Evolutionary conservation across 2,888 invertebrate species (phyloP).

Genomic region (Strigamia crassipes): DNA sequence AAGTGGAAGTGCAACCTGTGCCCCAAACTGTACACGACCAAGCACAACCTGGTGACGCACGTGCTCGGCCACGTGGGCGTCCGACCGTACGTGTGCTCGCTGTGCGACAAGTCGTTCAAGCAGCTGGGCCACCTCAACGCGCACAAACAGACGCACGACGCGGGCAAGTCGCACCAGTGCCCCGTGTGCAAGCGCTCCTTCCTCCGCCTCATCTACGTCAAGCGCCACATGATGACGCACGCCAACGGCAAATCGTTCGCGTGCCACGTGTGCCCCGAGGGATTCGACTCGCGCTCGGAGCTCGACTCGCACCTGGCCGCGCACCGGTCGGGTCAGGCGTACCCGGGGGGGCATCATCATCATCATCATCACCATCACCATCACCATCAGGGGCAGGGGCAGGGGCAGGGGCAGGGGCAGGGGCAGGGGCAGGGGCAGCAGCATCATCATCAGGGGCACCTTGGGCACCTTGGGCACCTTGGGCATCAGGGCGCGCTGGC

Average conservation of each 20-base stretch:
- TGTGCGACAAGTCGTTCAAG: constrained; percentile 59
- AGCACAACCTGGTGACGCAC: constrained; percentile 59
- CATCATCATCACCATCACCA: no score
- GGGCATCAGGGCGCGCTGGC: no score
- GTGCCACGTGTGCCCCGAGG: constrained; percentile 56
- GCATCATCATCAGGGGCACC: no score
- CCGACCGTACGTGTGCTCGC: constrained; percentile 57
- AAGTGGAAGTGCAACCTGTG: constrained; percentile 58
- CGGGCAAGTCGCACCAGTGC: constrained; percentile 57
- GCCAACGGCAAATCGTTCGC: constrained; percentile 55
- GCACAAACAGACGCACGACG: constrained; percentile 58
- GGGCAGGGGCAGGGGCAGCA: no score
- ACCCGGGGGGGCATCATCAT: no score
- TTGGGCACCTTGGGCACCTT: no score
- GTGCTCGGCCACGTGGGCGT: constrained; percentile 58
- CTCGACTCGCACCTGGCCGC: constrained; percentile 56
- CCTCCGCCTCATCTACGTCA: constrained; percentile 58
- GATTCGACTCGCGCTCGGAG: constrained; percentile 57
- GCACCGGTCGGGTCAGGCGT: constrained; percentile 49
- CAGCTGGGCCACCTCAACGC: constrained; percentile 59
- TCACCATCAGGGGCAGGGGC: no score
- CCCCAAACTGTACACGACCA: constrained; percentile 58
- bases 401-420: no score
- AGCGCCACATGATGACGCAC: constrained; percentile 58
- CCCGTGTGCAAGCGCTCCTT: constrained; percentile 57